These are phyloP conservation scores for Leuctra nigra DNA, from an alignment of 2,888 invertebrate species.

Conservation along the genomic window DNA sequence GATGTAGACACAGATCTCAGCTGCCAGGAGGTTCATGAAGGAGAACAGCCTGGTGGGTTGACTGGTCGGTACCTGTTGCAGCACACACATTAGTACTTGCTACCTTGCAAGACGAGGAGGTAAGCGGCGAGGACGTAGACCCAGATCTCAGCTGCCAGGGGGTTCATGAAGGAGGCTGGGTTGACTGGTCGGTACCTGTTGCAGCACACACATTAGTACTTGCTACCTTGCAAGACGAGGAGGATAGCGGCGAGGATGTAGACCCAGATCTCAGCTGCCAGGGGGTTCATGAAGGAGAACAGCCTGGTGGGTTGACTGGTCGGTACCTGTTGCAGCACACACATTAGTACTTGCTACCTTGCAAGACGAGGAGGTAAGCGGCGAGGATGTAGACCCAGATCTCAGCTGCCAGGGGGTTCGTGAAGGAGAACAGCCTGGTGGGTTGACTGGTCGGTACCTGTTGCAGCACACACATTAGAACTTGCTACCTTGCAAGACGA, in stretches of 20 bases:
- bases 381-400: background rate
- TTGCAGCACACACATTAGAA: background rate
- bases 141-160: background rate
- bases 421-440: background rate
- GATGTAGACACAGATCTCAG: too few relatives aligned
- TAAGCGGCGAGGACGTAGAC: too few relatives aligned
- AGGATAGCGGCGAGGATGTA: too few relatives aligned
- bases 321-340: conserved; percentile 57
- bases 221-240: too few relatives aligned
- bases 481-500: conserved; percentile 49
- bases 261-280: conserved; percentile 93
- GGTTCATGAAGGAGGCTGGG: background rate
- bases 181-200: background rate
- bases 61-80: background rate
- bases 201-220: background rate
- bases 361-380: background rate
- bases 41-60: background rate
- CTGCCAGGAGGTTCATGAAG: background rate
- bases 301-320: conserved; percentile 79
- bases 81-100: background rate
- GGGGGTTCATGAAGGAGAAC: conserved; percentile 93
- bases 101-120: background rate
- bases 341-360: background rate
- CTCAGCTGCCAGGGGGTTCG: background rate
- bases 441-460: background rate